Evolutionary conservation across 2,888 invertebrate species (phyloP).

Genomic region (Escarpia spicata): DNA sequence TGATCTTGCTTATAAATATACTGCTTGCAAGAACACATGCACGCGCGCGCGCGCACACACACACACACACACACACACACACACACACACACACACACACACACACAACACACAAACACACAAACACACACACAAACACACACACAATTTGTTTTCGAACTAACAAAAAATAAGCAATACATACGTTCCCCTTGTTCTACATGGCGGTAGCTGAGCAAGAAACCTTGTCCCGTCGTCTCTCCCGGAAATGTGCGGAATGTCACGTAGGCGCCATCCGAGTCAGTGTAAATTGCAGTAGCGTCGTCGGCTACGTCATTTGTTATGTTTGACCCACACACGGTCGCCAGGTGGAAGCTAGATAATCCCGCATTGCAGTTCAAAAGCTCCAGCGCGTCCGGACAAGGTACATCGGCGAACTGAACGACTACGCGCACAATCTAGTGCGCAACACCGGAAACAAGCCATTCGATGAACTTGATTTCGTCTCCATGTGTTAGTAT

Average conservation of each 20-base stretch:
- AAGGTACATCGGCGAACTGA: not conserved
- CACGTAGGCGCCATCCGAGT: not conserved
- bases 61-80: not conserved
- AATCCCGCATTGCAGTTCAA: not conserved
- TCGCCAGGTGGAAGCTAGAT: not conserved
- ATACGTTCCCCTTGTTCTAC: not conserved
- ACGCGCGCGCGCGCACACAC: not conserved
- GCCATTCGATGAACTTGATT: not conserved
- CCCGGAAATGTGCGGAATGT: not conserved
- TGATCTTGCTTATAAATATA: no score
- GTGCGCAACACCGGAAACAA: not conserved
- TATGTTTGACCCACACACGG: not conserved
- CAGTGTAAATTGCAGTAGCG: not conserved
- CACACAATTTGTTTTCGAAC: not conserved
- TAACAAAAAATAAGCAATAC: not conserved
- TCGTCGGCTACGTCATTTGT: not conserved
- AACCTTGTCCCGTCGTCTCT: not conserved
- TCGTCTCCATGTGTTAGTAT: no score
- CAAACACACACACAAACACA: not conserved
- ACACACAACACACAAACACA: not conserved
- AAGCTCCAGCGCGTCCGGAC: not conserved
- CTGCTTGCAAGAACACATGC: no score
- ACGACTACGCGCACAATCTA: not conserved
- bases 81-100: not conserved
- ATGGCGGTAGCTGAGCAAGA: not conserved